These are phyloP conservation scores for Sebastes vulpes DNA, from an alignment of 2,797 vertebrate species.

Conservation along the genomic window DNA sequence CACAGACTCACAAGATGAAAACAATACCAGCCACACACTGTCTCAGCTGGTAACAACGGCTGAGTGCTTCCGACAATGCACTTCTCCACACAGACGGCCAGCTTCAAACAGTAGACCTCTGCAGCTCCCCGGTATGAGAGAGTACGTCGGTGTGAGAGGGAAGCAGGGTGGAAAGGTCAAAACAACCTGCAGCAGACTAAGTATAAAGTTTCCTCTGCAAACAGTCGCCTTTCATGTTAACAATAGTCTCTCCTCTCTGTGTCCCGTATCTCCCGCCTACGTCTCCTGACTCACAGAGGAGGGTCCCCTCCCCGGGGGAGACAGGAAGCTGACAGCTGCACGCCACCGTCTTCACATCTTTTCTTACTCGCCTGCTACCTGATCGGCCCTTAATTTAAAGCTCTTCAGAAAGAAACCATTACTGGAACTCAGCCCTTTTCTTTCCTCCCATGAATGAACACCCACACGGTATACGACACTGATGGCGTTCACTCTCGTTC, in stretches of 20 bases:
- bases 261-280: neutral
- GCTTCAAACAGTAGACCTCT: neutral
- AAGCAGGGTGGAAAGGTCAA: neutral
- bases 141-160: neutral
- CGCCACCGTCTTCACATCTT: slow-evolving; percentile 18
- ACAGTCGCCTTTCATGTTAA: slow-evolving; percentile 40
- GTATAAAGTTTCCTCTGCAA: slow-evolving; percentile 30
- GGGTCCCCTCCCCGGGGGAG: neutral
- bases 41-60: neutral
- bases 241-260: slow-evolving; percentile 24
- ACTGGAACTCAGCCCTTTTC: neutral
- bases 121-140: neutral
- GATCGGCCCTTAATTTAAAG: slow-evolving; percentile 30
- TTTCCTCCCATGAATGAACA: neutral
- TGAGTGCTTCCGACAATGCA: neutral
- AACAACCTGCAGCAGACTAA: neutral
- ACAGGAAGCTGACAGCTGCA: slow-evolving; percentile 21
- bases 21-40: neutral
- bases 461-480: neutral
- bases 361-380: slow-evolving; percentile 13
- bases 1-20: neutral
- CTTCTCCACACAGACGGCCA: neutral
- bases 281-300: slow-evolving; percentile 15
- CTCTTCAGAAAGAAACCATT: slow-evolving; percentile 7
- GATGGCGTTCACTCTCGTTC: neutral